Base-by-base conservation (phyloP, 2,888 invertebrate species). In the Muschampia staudingeri region DNA sequence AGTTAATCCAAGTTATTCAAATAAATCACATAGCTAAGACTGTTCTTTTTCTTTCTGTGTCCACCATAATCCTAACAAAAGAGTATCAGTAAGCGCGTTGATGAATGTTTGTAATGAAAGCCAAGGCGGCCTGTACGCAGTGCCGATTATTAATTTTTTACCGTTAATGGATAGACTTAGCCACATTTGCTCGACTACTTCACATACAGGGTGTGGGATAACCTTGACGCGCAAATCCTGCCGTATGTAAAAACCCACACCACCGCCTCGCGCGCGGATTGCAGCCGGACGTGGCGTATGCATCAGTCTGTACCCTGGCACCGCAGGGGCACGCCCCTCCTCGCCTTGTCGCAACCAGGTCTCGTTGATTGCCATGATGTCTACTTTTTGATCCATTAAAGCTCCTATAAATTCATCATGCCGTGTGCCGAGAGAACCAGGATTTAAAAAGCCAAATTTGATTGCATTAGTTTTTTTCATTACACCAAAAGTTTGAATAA, bases 161-260 rank as follows among this genome's bases (percentile, higher is more conserved):
- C 84, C 80, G 61, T 80, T 76, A 1, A 79, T 25, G 0, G 37
- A 77, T 11, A 80, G 2, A 1, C 44, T 76, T 1, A 87, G 5
- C 86, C 88, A 88, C 87, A 87, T 87, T 70, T 87, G 86, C n/a
- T 85, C 83, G 8, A 85, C 77, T 14, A n/a, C 16, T 1, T 56
- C 4, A 12, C 44, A 12, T 8, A 9, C 44, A 25, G 80, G 80
- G 37, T 76, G 75, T 25, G 69, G 11, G 12, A 44, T 34, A 56
- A 25, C 1, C 34, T 34, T 34, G 7, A 37, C 48, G 7, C 34
- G 6, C 2, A 48, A 0, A 0, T 56, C 30, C 34, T 56, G 37
- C 0, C 37, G 9, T 8, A 56, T 56, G 16, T 34, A 75, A 16
- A 75, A 75, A 1, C 25, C 37, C 1, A 75, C 48, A 6, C 56